phyloP scores from a whole-genome alignment of 2,797 vertebrate genomes.

The Acanthurus leucopareius region DNA sequence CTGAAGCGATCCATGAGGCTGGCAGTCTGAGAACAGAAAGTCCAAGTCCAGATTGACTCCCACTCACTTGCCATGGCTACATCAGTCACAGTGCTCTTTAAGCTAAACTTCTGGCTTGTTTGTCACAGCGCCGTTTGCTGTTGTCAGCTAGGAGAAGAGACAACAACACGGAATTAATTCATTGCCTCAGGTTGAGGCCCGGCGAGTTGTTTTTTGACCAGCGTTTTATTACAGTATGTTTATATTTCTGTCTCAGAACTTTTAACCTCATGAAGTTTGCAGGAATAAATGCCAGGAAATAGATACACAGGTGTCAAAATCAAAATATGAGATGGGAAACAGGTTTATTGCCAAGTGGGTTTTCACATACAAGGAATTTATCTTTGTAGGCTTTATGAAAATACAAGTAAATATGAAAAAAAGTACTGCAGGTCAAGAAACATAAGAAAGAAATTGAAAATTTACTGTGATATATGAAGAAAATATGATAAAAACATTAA shows the following conservation, averaged over 20 bases:
- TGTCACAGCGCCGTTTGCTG: constrained; percentile 47
- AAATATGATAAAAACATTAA: neutral
- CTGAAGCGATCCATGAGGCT: constrained; percentile 74
- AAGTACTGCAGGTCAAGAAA: no score
- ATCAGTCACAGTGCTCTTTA: constrained; percentile 72
- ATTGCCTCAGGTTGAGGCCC: constrained; percentile 42
- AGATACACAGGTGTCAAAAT: constrained; percentile 24
- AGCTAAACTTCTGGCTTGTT: constrained; percentile 54
- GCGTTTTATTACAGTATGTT: constrained; percentile 44
- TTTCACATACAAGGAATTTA: no score
- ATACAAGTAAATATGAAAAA: no score
- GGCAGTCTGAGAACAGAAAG: constrained; percentile 79
- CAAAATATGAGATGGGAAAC: neutral
- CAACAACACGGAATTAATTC: constrained; percentile 46
- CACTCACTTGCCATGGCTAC: constrained; percentile 77
- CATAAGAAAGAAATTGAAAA: no score
- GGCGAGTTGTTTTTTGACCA: constrained; percentile 38
- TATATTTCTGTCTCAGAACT: constrained; percentile 27
- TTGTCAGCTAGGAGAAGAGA: constrained; percentile 38
- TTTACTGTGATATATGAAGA: no score
- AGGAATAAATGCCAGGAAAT: constrained; percentile 12
- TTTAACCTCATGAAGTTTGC: constrained; percentile 35
- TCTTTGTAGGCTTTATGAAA: no score
- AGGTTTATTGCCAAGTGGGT: no score
- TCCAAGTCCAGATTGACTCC: constrained; percentile 79